phyloP scores from a whole-genome alignment of 2,888 invertebrate species.

The Protophormia terraenovae region DNA sequence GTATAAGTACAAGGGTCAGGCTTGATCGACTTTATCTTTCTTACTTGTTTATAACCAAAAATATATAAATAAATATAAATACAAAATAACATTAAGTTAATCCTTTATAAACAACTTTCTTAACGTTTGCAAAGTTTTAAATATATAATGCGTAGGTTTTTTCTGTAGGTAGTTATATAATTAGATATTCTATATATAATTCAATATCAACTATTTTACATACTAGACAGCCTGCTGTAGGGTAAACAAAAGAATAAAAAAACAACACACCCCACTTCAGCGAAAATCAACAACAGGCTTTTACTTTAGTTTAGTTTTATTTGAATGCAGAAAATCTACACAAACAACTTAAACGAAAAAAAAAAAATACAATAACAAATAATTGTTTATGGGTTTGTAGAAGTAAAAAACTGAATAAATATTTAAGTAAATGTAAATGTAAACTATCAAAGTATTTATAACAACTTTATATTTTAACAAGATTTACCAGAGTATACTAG shows the following conservation, averaged over 20 bases:
- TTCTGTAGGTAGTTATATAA: no score
- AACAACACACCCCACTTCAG: neutral
- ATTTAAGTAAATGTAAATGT: conserved; percentile 6
- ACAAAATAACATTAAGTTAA: neutral
- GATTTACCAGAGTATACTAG: conserved; percentile 1
- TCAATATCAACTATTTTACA: neutral
- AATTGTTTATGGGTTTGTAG: neutral
- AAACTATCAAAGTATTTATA: conserved; percentile 14
- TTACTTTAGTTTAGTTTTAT: conserved; percentile 36
- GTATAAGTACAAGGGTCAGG: no score
- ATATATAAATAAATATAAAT: no score
- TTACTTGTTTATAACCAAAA: no score
- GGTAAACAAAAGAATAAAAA: neutral
- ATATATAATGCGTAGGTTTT: neutral
- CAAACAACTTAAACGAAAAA: neutral
- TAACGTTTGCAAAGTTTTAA: neutral
- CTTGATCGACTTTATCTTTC: no score
- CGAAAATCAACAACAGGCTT: conserved; percentile 7
- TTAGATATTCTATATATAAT: no score
- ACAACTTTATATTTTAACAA: neutral
- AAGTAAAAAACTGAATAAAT: neutral
- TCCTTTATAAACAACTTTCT: neutral
- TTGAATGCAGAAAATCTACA: neutral
- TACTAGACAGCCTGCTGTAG: neutral
- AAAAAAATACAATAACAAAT: conserved; percentile 5